Evolutionary conservation across 1,140 invertebrate genomes (phyloP).

Genomic region (Drosophila paulistorum): DNA sequence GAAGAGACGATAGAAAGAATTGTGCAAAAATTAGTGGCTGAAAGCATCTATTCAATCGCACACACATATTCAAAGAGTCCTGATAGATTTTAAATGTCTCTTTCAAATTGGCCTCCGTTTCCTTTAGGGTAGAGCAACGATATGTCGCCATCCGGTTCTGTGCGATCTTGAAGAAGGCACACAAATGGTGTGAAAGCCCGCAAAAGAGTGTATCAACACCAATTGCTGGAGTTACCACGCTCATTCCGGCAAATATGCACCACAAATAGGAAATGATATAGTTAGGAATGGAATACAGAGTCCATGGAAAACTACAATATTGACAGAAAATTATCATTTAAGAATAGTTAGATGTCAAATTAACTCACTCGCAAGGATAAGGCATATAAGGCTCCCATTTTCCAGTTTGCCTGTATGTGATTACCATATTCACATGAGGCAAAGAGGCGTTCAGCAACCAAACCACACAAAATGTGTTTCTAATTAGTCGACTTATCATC

Average conservation of each 20-base stretch:
- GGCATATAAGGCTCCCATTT: constrained; percentile 40
- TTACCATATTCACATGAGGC: constrained; percentile 35
- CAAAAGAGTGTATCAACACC: constrained; percentile 52
- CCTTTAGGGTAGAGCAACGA: neutral
- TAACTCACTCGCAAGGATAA: constrained; percentile 48
- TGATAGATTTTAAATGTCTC: constrained; percentile 40
- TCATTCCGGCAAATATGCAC: constrained; percentile 34
- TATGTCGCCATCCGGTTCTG: constrained; percentile 37
- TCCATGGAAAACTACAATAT: constrained; percentile 46
- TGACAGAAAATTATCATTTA: accelerated
- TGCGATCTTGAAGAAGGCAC: constrained; percentile 51
- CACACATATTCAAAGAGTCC: constrained; percentile 44
- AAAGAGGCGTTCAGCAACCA: constrained; percentile 26
- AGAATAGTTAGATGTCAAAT: neutral
- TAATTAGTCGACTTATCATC: constrained; percentile 31
- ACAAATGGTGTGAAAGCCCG: constrained; percentile 48
- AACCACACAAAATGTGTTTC: constrained; percentile 44
- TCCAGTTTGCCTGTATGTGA: constrained; percentile 28
- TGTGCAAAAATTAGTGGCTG: constrained; percentile 48
- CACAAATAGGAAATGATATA: constrained; percentile 29
- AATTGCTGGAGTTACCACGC: constrained; percentile 35
- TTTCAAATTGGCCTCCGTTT: constrained; percentile 25
- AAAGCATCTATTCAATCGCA: constrained; percentile 33
- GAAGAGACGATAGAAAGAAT: constrained; percentile 46
- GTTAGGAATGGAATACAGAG: constrained; percentile 27